Base-by-base conservation (phyloP, 2,888 invertebrate species). In the Thera britannica region DNA sequence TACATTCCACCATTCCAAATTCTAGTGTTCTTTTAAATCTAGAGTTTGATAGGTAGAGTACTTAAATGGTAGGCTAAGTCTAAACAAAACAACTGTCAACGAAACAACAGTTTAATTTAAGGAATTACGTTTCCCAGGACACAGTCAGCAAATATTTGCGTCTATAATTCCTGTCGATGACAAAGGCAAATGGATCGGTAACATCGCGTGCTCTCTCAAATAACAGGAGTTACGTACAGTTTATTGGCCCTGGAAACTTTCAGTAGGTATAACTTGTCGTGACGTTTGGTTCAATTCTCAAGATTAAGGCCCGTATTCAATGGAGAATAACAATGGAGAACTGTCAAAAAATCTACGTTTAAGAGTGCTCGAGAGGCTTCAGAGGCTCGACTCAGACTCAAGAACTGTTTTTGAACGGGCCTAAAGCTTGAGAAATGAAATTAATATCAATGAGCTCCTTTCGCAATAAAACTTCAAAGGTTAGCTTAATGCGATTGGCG, bases 151-250 rank as follows among this genome's bases (percentile, higher is more conserved):
- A 65, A 65, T 23, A 58, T 48, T 35, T 55, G 6, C 36, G 5
- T 11, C 38, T 3, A 55, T 64, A 65, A 61, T n/a, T 65, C 46
- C 58, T 35, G 36, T 34, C 48, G 52, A 70, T 70, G 79, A 79
- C 80, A 78, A 75, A 75, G 74, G 79, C 78, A 82, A 82, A 82
- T 82, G 82, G 44, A 54, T 63, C 60, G 77, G 77, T 76, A 82
- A 80, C 84, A 88, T 92, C 89, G 91, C 92, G 92, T 92, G 92
- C 85, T 88, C 83, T 87, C 73, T 85, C 78, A 81, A 87, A 89
- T 87, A 87, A 85, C 78, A 77, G 77, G 78, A 79, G 77, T 78
- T 9, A 46, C 3, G 5, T 41, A 41, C 82, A 79, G 85, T 85
- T 86, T 89, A 88, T 87, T 83, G 80, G 83, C 87, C 82, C 80